A percentile compares a stretch with the other conserved stretches of the same genome.
Conservation (phyloP, 2,797 vertebrate species). For the Spinus pinus region DNA sequence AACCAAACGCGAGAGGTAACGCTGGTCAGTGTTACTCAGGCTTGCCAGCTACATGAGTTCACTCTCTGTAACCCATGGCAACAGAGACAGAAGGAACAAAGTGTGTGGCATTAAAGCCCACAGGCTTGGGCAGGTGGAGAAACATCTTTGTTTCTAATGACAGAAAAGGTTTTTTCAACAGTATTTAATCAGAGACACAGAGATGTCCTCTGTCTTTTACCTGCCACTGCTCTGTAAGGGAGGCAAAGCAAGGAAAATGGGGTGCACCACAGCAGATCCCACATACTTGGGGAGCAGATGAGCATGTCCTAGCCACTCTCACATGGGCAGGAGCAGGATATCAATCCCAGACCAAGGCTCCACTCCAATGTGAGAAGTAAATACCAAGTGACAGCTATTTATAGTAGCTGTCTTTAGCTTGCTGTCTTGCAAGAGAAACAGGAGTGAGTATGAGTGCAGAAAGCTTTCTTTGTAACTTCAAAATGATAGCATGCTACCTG, state of each 20-base stretch:
- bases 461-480: not conserved
- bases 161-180: not conserved
- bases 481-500: not conserved
- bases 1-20: not conserved
- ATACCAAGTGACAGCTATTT: slow-evolving; percentile 14
- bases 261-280: not conserved
- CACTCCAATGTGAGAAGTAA: not conserved
- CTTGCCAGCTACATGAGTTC: not conserved
- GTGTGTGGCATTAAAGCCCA: not conserved
- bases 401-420: not conserved
- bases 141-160: not conserved
- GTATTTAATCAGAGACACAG: not conserved
- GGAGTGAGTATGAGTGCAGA: not conserved
- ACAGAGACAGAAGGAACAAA: not conserved
- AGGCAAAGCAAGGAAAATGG: not conserved
- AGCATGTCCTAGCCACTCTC: not conserved
- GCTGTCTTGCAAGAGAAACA: not conserved
- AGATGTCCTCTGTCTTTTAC: not conserved
- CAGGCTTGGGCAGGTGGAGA: not conserved
- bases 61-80: slow-evolving; percentile 36
- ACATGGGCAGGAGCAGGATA: not conserved
- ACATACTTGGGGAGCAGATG: not conserved
- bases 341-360: rapidly evolving
- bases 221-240: not conserved
- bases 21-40: not conserved